Base-by-base conservation (phyloP, 2,113 vertebrate genomes). In the Petromus typicus region DNA sequence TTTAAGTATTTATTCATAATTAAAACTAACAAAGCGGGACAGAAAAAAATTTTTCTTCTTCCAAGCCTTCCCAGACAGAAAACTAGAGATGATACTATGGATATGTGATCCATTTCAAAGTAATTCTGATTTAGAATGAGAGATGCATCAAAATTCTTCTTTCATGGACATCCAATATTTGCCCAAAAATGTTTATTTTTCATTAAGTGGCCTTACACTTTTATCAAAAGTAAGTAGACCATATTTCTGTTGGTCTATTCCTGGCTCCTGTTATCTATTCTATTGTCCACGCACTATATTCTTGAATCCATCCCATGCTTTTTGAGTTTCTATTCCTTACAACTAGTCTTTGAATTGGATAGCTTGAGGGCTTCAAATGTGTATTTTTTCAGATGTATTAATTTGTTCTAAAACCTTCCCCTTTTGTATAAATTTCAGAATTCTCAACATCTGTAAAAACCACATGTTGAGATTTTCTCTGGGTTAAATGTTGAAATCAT, bases 371-470 rank as follows among this genome's bases (percentile, higher is more conserved):
- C 1, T 69, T 32, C 54, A 69, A 67, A 7, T 54, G 45, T 43
- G 78, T 69, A 84, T n/a, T 85, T 87, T 79, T 84, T n/a, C 37
- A 67, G 2, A 95, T 64, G 37, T 79, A 22, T 86, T 89, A 82
- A 13, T 43, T 93, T 86, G 23, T 83, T 90, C 48, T 63, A 73
- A 17, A 75, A 75, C 17, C 3, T 54, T 90, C 51, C 4, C 3
- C 34, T 89, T 67, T 20, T 30, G 54, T 78, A 48, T 61, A n/a
- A 64, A 82, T 59, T 91, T 82, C 63, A 93, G 73, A 22, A 59
- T 69, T 75, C 12, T 61, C 37, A n/a, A 18, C 79, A 63, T 83
- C 40, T 80, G 32, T 64, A 71, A 71, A 91, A 27, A 79, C 63
- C 40, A 30, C 3, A 83, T 63, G 18, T 37, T 80, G 40, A 1